A percentile compares a stretch with the other conserved stretches of the same genome.
Conservation (phyloP, 92 coral and sea anemone genomes). For the Pocillopora meandrina region DNA sequence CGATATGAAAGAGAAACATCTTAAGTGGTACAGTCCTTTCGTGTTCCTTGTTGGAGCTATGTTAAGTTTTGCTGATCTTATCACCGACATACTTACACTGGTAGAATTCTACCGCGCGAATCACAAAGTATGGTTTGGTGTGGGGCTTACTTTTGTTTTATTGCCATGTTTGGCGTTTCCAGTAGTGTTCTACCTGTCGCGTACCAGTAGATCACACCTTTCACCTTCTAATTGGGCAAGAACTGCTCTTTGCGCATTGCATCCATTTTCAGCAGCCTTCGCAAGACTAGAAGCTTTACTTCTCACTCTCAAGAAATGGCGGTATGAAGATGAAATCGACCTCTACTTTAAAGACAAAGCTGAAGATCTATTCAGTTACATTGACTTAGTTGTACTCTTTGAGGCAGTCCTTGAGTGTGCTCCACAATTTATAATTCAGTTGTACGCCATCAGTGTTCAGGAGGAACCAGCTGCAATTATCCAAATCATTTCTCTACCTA, state of each 20-base stretch:
- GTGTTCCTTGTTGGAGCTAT: slow-evolving; percentile 21
- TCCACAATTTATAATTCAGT: slow-evolving; percentile 51
- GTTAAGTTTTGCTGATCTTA: slow-evolving; percentile 32
- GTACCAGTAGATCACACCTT: too few species aligned
- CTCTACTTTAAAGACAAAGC: too few species aligned
- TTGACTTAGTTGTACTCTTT: not conserved
- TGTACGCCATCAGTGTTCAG: slow-evolving; percentile 50
- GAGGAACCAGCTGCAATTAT: slow-evolving; percentile 28
- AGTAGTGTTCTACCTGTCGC: too few species aligned
- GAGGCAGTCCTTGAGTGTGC: slow-evolving; percentile 50
- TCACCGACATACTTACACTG: slow-evolving; percentile 39
- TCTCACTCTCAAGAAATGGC: not conserved
- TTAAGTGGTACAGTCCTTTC: slow-evolving; percentile 27
- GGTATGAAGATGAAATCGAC: not conserved
- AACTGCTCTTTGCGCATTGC: too few species aligned
- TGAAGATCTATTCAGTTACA: not conserved
- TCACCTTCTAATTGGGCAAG: too few species aligned
- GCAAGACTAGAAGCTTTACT: not conserved
- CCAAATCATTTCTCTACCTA: slow-evolving; percentile 42
- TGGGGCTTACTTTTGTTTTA: too few species aligned
- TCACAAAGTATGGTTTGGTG: too few species aligned
- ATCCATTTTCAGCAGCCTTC: too few species aligned
- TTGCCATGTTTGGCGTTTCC: too few species aligned
- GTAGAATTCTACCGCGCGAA: slow-evolving; percentile 7
- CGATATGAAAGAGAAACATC: not conserved